Base-by-base conservation (phyloP, 2,797 vertebrate genomes). In the Coilia nasus region DNA sequence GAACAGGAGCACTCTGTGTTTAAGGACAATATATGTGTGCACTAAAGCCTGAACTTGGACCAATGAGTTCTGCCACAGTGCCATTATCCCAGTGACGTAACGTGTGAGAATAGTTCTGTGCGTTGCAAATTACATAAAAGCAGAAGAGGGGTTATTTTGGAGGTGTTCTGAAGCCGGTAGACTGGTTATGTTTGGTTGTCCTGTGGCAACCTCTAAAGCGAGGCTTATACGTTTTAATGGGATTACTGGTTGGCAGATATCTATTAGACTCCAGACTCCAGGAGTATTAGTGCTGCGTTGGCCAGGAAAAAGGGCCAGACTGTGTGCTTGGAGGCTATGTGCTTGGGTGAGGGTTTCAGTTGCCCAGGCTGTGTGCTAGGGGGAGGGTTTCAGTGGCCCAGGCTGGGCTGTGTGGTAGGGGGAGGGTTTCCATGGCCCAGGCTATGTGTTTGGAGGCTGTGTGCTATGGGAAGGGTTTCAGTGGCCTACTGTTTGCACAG, bases 221-320 rank as follows among this genome's bases (percentile, higher is more conserved):
- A 91, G 89, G 90, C 90, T 93, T 94, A 92, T 88, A 90, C 87
- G 85, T 89, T 90, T 78, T 93, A 94, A 94, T 92, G 89, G 93
- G 94, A 95, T 95, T 94, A 93, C 44, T 28, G 46, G 85, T 87
- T 86, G 89, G 89, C 82, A 93, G 92, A 92, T 93, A 93, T 93
- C 90, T 92, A 88, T 91, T 90, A 91, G 91, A 90, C n/a, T 90
- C 67, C 80, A 21, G 15, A 59, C 83, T 91, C 75, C 90, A 91
- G 89, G 90, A 92, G 89, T 92, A 93, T 92, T 91, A 91, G 90
- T 84, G 89, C 87, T 84, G 89, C 87, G 86, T 82, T 85, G 84
- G 88, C 5, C 25, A 56, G 50, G 50, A 10, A 14, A 54, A 54
- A 54, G 50, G 50, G 7, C 7, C 50, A 12, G 25, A 3, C 21